phyloP scores from a whole-genome alignment of 2,113 vertebrate species.

The Tiliqua scincoides region DNA sequence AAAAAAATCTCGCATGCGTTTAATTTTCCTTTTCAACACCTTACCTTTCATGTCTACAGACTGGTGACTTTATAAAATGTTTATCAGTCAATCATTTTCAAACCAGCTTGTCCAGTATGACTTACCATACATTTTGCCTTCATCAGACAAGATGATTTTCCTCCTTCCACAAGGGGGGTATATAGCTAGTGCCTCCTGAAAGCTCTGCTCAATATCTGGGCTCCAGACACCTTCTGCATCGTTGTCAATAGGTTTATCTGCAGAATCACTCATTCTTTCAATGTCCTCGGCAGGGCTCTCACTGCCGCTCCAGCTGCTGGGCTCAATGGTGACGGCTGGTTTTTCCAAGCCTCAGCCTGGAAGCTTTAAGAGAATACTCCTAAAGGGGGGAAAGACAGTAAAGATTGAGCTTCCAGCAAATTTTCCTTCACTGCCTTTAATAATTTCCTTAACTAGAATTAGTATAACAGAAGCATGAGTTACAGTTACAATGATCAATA shows the following conservation, averaged over 20 bases:
- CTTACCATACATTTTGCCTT: constrained; percentile 99
- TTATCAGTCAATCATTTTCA: constrained; percentile 22
- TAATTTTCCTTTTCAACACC: constrained; percentile 4
- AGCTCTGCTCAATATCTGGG: constrained; percentile 99
- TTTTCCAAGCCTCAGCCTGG: constrained; percentile 97
- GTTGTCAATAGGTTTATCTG: constrained; percentile 97
- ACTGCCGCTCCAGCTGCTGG: constrained; percentile 99
- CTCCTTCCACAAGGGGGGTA: constrained; percentile 97
- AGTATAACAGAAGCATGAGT: not conserved
- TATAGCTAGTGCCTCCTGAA: constrained; percentile 98
- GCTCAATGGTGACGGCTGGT: constrained; percentile 94
- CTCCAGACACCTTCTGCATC: constrained; percentile 99
- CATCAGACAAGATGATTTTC: constrained; percentile 99
- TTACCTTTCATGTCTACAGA: not conserved
- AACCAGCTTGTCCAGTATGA: constrained; percentile 56
- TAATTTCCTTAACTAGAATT: too few relatives aligned
- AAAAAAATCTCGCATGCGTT: not conserved
- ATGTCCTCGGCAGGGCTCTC: constrained; percentile 99
- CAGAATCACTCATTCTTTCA: constrained; percentile 97
- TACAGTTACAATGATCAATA: not conserved
- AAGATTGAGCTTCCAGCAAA: constrained; percentile 40
- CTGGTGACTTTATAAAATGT: constrained; percentile 7
- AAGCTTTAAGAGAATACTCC: constrained; percentile 89
- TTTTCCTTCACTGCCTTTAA: constrained; percentile 27
- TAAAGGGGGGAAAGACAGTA: constrained; percentile 76